A percentile compares a stretch with the other conserved stretches of the same genome.
Conservation (phyloP, 2,797 vertebrate species). For the Helarctos malayanus region DNA sequence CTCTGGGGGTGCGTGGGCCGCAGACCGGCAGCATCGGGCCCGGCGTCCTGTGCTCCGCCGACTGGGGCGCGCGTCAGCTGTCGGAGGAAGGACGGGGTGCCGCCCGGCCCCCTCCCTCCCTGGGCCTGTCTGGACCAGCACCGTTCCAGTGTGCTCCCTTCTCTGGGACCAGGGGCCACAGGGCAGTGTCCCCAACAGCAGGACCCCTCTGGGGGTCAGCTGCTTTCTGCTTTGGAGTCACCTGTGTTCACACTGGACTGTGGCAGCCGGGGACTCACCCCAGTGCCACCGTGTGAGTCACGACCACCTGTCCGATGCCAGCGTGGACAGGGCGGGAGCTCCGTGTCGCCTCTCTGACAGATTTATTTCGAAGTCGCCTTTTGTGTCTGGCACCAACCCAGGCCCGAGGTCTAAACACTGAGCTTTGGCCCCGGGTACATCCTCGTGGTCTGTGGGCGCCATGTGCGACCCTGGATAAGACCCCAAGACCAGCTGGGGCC, state of each 20-base stretch:
- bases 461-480: not conserved
- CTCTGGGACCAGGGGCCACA: too few species aligned
- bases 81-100: not conserved
- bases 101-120: not conserved
- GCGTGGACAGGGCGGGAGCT: not conserved
- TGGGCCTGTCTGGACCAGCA: too few species aligned
- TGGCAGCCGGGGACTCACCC: not conserved
- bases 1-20: not conserved
- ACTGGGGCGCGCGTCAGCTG: not conserved
- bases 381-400: not conserved
- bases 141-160: too few species aligned
- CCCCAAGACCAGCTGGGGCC: not conserved
- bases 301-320: not conserved
- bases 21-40: not conserved
- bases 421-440: not conserved
- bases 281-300: not conserved
- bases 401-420: not conserved
- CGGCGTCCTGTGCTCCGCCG: not conserved
- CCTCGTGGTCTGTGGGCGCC: not conserved
- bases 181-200: not conserved
- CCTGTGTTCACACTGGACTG: not conserved
- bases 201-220: not conserved
- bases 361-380: too few species aligned
- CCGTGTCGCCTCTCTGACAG: not conserved
- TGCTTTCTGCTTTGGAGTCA: not conserved